Conservation (phyloP, 2,797 vertebrate genomes). For the Simalia tracyae region DNA sequence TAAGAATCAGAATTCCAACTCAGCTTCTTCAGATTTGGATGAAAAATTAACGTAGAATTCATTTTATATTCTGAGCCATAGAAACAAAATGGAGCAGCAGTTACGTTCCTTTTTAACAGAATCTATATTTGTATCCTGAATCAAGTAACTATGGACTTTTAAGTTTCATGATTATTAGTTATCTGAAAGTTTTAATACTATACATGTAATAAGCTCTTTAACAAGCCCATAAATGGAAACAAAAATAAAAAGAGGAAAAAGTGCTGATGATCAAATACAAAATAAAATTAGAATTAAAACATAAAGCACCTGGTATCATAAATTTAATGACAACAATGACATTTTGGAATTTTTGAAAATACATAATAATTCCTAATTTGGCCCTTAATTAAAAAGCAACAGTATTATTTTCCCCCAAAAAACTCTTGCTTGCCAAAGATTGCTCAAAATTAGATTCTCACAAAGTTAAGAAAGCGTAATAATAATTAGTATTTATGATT, state of each 20-base stretch:
- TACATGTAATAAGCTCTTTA: not conserved
- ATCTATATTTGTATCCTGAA: not conserved
- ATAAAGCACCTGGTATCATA: not conserved
- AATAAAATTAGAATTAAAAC: not conserved
- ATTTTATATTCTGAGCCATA: not conserved
- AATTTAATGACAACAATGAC: not conserved
- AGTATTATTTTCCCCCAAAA: not conserved
- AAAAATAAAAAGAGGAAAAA: not conserved
- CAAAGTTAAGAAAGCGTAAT: slow-evolving; percentile 46
- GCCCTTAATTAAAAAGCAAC: slow-evolving; percentile 9
- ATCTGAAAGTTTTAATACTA: not conserved
- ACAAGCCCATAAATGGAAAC: not conserved
- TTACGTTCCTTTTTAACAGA: not conserved
- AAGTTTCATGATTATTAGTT: not conserved
- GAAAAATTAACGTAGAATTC: not conserved
- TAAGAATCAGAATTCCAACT: not conserved
- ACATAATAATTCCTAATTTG: slow-evolving; percentile 11
- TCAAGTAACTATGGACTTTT: not conserved
- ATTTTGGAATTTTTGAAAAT: not conserved
- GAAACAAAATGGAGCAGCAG: not conserved
- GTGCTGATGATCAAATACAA: not conserved
- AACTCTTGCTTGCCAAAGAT: slow-evolving; percentile 1
- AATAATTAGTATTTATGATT: slow-evolving; percentile 38
- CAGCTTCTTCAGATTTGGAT: not conserved
- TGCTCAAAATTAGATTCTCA: slow-evolving; percentile 38